A percentile compares a stretch with the other conserved stretches of the same genome.
These are phyloP conservation scores for Thamnophis elegans DNA, from an alignment of 2,797 vertebrate species.

Conservation along the genomic window DNA sequence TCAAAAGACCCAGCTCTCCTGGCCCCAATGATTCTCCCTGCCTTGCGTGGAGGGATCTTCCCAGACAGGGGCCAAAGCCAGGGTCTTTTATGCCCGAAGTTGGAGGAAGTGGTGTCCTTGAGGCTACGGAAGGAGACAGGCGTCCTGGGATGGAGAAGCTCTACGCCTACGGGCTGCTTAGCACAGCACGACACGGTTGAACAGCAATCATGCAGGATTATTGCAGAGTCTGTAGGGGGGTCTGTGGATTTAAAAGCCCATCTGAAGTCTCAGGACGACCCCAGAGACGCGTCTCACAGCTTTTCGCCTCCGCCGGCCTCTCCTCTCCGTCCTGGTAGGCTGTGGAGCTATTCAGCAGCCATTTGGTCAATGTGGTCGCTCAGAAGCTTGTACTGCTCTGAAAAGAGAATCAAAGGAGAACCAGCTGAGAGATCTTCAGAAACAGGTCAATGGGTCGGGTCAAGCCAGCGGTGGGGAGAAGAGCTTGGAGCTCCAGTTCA, in stretches of 20 bases:
- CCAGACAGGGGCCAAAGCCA: neutral
- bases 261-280: conserved; percentile 34
- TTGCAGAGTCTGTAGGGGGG: conserved; percentile 33
- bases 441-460: neutral
- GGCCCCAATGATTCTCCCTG: neutral
- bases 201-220: conserved; percentile 68
- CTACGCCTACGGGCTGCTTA: conserved; percentile 55
- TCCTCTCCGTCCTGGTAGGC: neutral
- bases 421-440: no score
- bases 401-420: conserved; percentile 38
- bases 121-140: neutral
- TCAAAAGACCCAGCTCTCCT: neutral
- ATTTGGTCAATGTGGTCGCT: conserved; percentile 95
- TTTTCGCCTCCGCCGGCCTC: neutral
- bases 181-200: conserved; percentile 40
- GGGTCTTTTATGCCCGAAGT: neutral
- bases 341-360: conserved; percentile 75
- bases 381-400: conserved; percentile 95
- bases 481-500: neutral
- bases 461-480: neutral
- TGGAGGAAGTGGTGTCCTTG: neutral
- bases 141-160: conserved; percentile 22
- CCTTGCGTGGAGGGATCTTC: neutral
- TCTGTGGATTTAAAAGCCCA: conserved; percentile 28
- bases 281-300: neutral